Percentiles rank a stretch among this genome's conserved stretches.
Conservation (phyloP, 2,888 invertebrate species). For the Acrobeloides nanus region DNA sequence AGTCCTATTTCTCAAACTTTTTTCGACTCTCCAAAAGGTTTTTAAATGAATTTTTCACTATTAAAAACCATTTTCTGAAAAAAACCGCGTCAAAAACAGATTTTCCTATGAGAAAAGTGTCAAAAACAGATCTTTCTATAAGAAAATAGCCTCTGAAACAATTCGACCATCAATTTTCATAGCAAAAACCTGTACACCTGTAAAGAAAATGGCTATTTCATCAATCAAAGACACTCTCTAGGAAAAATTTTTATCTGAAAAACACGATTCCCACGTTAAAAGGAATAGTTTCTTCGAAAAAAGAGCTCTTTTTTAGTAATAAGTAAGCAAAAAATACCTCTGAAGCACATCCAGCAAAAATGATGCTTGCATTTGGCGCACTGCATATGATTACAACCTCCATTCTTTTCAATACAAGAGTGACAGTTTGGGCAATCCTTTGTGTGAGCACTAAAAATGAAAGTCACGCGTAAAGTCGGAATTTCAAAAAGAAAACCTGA, state of each 20-base stretch:
- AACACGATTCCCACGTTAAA: too few species aligned
- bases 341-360: slow-evolving; percentile 99
- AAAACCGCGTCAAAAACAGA: too few species aligned
- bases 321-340: slow-evolving; percentile 57
- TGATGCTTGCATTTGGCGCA: slow-evolving; percentile 76
- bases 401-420: slow-evolving; percentile 99
- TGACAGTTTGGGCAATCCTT: slow-evolving; percentile 97
- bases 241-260: too few species aligned
- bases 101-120: too few species aligned
- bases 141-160: too few species aligned
- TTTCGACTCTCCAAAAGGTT: neutral
- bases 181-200: too few species aligned
- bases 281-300: neutral
- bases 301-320: neutral
- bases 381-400: slow-evolving; percentile 92
- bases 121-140: too few species aligned
- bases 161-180: too few species aligned
- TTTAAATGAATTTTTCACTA: neutral
- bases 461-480: slow-evolving; percentile 1
- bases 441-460: slow-evolving; percentile 45
- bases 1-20: too few species aligned
- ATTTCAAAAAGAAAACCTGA: slow-evolving; percentile 59
- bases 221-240: too few species aligned
- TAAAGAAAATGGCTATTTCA: too few species aligned
- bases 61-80: too few species aligned